Base-by-base conservation (phyloP, 2,888 invertebrate species). In the Neoascia interrupta region DNA sequence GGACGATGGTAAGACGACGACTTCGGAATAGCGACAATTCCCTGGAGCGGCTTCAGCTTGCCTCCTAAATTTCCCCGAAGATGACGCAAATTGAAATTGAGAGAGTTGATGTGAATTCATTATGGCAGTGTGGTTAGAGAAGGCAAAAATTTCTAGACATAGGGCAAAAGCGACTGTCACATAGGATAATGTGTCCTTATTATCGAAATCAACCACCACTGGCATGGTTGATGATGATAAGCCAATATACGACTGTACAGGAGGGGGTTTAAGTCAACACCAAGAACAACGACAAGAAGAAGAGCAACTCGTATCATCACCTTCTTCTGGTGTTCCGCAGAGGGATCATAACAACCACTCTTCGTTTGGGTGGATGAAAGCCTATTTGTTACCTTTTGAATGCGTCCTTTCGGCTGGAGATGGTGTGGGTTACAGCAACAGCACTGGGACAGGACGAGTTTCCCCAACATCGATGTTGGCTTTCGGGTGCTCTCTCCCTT, bases 21-120 rank as follows among this genome's bases (percentile, higher is more conserved):
- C 51, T 61, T 73, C 19, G 28, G 60, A 37, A 61, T 34, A n/a
- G n/a, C n/a, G 49, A 56, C 45, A 51, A 61, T 63, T 16, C 61
- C 58, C 58, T 66, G 70, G 63, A 81, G 66, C 63, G 82, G 64
- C 75, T 81, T 72, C 63, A 66, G 72, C 80, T 70, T 81, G 76
- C 69, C 31, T 81, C 60, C 61, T 68, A 81, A 37, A 68, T 64
- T 45, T 19, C 37, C 5, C 58, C 28, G 26, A 19, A 11, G 11
- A 26, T 36, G 36, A 47, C 54, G 53, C 60, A 69, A 69, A 74
- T 75, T 31, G 63, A 63, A 70, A 74, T 37, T 37, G 23, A 63
- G 15, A 28, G 23, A 66, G 21, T 51, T 36, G 31, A 43, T 37
- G 8, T 39, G 34, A n/a, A n/a, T n/a, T 18, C 37, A 68, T 5